These are phyloP conservation scores for Enteromius paludinosus DNA, from an alignment of 2,797 vertebrate genomes.

Conservation along the genomic window DNA sequence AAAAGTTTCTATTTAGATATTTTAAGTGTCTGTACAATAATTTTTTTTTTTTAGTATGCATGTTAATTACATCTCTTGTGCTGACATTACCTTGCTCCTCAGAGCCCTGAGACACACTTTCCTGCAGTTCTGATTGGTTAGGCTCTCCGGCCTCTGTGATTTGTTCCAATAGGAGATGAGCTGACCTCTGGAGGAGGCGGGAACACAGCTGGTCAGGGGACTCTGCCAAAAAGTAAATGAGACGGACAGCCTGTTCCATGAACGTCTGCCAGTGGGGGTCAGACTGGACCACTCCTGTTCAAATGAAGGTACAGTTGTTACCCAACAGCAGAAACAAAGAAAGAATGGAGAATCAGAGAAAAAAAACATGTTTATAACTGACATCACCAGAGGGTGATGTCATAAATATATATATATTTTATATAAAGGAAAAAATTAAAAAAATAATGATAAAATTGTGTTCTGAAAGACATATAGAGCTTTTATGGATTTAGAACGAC, in stretches of 20 bases:
- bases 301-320: background rate
- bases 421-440: no score
- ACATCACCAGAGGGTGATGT: background rate
- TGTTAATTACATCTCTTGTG: background rate
- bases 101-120: slow-evolving; percentile 69
- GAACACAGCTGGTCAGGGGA: slow-evolving; percentile 90
- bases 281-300: slow-evolving; percentile 75
- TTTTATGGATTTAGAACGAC: no score
- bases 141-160: slow-evolving; percentile 69
- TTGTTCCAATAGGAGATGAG: slow-evolving; percentile 83
- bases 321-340: background rate
- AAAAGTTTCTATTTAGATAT: no score
- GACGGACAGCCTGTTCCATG: slow-evolving; percentile 86
- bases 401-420: no score
- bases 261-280: slow-evolving; percentile 90
- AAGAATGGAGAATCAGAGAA: background rate
- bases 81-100: slow-evolving; percentile 70
- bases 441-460: no score
- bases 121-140: slow-evolving; percentile 61
- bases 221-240: slow-evolving; percentile 92
- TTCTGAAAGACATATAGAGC: no score
- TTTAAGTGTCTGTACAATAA: no score
- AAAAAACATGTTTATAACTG: background rate
- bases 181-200: slow-evolving; percentile 82
- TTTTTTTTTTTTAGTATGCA: background rate